Conservation (phyloP, 2,888 invertebrate genomes). For the Pristionchus japonicus region DNA sequence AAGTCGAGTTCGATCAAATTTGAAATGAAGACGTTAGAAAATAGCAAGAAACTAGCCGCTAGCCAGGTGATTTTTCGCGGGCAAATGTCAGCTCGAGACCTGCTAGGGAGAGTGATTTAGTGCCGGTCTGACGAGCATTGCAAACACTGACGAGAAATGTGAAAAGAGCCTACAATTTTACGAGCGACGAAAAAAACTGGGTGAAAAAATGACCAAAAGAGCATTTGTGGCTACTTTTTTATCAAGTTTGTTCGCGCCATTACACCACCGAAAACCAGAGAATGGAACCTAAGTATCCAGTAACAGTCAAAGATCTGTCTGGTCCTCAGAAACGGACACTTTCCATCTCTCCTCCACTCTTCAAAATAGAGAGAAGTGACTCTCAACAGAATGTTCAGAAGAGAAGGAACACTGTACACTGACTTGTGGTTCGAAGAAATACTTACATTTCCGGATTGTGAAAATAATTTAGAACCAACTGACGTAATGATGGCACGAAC, state of each 20-base stretch:
- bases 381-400: background rate
- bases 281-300: too few relatives aligned
- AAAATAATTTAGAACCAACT: background rate
- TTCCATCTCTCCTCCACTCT: background rate
- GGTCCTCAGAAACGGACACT: background rate
- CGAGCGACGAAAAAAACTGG: too few relatives aligned
- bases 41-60: background rate
- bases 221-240: too few relatives aligned
- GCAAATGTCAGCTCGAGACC: background rate
- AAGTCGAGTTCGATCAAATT: background rate
- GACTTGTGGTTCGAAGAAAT: background rate
- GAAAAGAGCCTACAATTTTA: background rate
- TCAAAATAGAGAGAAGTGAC: slow-evolving; percentile 19
- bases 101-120: background rate
- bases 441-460: background rate
- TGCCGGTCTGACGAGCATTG: background rate
- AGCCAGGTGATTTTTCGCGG: background rate
- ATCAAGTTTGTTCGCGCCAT: too few relatives aligned
- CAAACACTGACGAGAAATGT: too few relatives aligned
- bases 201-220: too few relatives aligned
- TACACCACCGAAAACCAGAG: too few relatives aligned
- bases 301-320: background rate
- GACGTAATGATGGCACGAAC: background rate
- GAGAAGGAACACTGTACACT: background rate
- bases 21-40: background rate